Evolutionary conservation across 2,797 vertebrate genomes (phyloP).

Genomic region (Gymnoscopelus microlampas): DNA sequence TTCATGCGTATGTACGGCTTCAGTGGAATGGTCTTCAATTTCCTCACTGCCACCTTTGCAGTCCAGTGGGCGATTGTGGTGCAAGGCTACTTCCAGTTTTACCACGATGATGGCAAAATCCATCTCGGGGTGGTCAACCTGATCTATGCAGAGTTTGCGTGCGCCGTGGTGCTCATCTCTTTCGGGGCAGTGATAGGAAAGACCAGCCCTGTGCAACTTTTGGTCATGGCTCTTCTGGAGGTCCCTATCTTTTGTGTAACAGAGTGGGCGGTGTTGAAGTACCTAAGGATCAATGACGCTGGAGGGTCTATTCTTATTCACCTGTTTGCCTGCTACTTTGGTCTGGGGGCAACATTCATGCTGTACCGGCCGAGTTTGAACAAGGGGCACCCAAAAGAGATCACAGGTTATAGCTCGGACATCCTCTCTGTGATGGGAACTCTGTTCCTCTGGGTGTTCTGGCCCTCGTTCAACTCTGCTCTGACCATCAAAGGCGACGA

Average conservation of each 20-base stretch:
- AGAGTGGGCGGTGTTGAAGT: constrained; percentile 79
- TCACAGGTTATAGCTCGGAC: constrained; percentile 76
- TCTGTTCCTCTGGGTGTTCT: constrained; percentile 87
- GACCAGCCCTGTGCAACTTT: constrained; percentile 83
- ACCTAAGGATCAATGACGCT: constrained; percentile 79
- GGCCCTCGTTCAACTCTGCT: constrained; percentile 86
- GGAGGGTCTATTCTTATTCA: constrained; percentile 85
- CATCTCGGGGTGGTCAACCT: constrained; percentile 78
- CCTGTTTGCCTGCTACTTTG: constrained; percentile 86
- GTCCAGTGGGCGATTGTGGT: constrained; percentile 84
- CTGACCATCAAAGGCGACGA: constrained; percentile 76
- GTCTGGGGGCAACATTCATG: constrained; percentile 78
- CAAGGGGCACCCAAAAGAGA: constrained; percentile 72
- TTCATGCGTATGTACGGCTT: constrained; percentile 83
- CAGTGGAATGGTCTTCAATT: constrained; percentile 83
- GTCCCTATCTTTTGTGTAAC: constrained; percentile 76
- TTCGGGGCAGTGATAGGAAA: constrained; percentile 83
- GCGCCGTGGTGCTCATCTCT: constrained; percentile 84
- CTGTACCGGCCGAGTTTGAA: constrained; percentile 66
- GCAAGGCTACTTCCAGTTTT: constrained; percentile 83
- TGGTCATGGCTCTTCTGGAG: constrained; percentile 80
- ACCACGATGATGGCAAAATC: constrained; percentile 69
- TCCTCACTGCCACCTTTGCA: constrained; percentile 82
- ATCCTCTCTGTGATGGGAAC: constrained; percentile 81
- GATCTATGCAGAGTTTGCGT: constrained; percentile 81